Evolutionary conservation across 2,888 invertebrate species (phyloP), one percentile per base, ranked within the genome.

Genomic region (Phyllotreta striolata): DNA sequence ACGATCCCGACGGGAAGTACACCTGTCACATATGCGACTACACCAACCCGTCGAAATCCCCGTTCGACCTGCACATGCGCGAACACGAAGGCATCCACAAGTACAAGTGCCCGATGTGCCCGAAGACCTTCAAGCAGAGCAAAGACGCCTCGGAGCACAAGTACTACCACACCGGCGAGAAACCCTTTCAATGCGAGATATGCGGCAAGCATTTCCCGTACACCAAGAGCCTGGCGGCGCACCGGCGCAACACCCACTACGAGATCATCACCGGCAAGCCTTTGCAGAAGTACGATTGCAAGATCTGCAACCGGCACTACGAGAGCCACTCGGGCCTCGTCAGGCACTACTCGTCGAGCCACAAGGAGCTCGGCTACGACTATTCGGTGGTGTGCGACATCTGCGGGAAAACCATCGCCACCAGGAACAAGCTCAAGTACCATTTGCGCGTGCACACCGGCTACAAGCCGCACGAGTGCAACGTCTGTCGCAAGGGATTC

Each of bases 141-240:
- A 85, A 83, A 41, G 84, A 85, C 75, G 84, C 86, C 13, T 80
- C 83, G 9, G 80, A 81, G 56, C 81, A 81, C 67, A 79, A 74
- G 13, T 71, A 74, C 44, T 74, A 74, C 24, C 78, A 78, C 59
- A 76, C 75, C 24, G 74, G 76, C 1, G 77, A 78, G 41, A 77
- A 82, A 66, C 83, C 83, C 41, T 84, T 84, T 73, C 83, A 83
- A 67, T 85, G 85, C 73, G 83, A 84, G 66, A 81, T 83, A 9
- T 84, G 84, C 70, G 81, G 82, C 64, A 84, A 84, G 62, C 81
- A 82, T 10, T 84, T 84, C 59, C 82, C 83, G 37, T 74, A 74
- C 60, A 76, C 77, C n/a, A 84, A 85, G 69, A 84, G 84, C 66
- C 70, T 85, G 7, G 80, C 82, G 3, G 76, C 83, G 0, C 85